Conservation (phyloP, 1,140 invertebrate species). For the Ladona fulva region DNA sequence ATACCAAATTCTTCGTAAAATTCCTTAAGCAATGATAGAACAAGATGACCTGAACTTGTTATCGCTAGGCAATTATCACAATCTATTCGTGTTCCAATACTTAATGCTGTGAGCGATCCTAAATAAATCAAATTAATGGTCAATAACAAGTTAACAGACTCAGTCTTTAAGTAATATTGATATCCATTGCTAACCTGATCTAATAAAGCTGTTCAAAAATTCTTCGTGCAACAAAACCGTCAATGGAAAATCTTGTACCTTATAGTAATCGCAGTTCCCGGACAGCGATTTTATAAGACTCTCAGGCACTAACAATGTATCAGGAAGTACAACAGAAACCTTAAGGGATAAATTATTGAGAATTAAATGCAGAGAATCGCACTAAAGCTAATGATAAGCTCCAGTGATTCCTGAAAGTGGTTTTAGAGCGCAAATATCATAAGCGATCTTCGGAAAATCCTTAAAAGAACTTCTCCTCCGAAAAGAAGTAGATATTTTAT, state of each 20-base stretch:
- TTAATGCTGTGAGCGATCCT: background rate
- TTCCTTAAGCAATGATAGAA: background rate
- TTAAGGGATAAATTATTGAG: slow-evolving; percentile 31
- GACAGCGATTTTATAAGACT: slow-evolving; percentile 32
- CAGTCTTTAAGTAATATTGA: too few relatives aligned
- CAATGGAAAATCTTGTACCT: slow-evolving; percentile 35
- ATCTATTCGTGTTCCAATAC: background rate
- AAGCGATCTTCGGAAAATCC: too few relatives aligned
- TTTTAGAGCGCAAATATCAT: too few relatives aligned
- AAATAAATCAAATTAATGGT: too few relatives aligned
- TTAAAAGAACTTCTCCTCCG: too few relatives aligned
- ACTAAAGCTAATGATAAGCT: too few relatives aligned
- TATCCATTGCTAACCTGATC: slow-evolving; percentile 32
- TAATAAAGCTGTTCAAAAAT: slow-evolving; percentile 45
- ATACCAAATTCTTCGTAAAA: background rate
- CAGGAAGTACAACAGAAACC: slow-evolving; percentile 45
- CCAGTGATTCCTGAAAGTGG: too few relatives aligned
- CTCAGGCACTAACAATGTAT: slow-evolving; percentile 36
- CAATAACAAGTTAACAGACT: too few relatives aligned
- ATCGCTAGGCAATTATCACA: background rate
- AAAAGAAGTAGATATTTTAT: too few relatives aligned
- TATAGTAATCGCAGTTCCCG: slow-evolving; percentile 47
- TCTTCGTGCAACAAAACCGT: slow-evolving; percentile 39
- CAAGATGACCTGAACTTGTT: background rate
- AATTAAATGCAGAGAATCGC: too few relatives aligned